A percentile compares a stretch with the other conserved stretches of the same genome.
Evolutionary conservation across 2,797 vertebrate species (phyloP).

Genomic region (Thamnophis elegans): DNA sequence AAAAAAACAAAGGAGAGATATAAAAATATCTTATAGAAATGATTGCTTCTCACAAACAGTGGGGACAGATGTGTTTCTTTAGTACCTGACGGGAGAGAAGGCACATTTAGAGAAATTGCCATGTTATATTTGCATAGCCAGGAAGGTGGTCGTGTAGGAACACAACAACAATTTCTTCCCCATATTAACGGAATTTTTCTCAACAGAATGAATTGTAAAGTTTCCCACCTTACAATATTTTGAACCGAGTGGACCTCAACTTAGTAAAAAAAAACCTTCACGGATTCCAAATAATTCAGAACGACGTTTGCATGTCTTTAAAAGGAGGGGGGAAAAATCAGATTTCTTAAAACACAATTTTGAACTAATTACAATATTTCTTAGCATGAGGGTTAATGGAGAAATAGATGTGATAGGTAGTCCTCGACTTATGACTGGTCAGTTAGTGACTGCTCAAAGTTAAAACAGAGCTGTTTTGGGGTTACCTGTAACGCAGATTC

Average conservation of each 20-base stretch:
- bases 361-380: neutral
- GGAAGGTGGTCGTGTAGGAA: neutral
- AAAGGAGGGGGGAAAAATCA: neutral
- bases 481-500: neutral
- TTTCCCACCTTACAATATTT: neutral
- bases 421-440: neutral
- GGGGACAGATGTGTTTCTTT: constrained; percentile 1
- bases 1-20: neutral
- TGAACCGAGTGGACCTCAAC: too few relatives aligned
- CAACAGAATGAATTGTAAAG: neutral
- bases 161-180: neutral
- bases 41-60: constrained; percentile 31
- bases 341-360: neutral
- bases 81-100: constrained; percentile 19
- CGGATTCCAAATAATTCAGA: neutral
- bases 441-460: neutral
- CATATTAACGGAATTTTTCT: neutral
- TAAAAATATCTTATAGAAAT: constrained; percentile 23
- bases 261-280: neutral
- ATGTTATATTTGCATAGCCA: constrained; percentile 15
- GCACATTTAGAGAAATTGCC: constrained; percentile 2
- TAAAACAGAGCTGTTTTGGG: neutral
- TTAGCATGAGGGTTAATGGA: neutral
- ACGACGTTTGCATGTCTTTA: neutral
- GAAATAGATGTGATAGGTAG: neutral